Evolutionary conservation across 2,113 vertebrate species (phyloP).

Genomic region (Tachycineta bicolor): DNA sequence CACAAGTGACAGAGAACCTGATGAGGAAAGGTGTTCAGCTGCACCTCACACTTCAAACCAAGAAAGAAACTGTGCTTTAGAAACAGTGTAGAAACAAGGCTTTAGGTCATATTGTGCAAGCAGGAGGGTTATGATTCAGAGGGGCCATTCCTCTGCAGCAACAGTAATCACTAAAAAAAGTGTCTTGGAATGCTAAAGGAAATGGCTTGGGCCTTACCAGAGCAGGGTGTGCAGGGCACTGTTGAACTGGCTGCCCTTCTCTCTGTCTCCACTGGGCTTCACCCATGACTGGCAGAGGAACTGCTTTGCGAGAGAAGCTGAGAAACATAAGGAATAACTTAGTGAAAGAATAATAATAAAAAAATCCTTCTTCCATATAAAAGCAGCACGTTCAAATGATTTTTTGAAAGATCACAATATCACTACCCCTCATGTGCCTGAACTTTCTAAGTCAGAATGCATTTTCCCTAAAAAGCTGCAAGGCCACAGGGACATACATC

Average conservation of each 20-base stretch:
- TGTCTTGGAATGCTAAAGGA: neutral
- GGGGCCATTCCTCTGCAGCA: neutral
- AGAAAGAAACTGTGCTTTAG: neutral
- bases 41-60: neutral
- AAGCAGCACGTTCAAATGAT: neutral
- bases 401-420: neutral
- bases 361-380: neutral
- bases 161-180: neutral
- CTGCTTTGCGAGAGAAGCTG: constrained; percentile 83
- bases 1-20: neutral
- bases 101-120: neutral
- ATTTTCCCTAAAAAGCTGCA: neutral
- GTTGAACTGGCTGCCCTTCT: constrained; percentile 83
- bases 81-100: neutral
- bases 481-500: neutral
- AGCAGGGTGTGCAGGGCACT: constrained; percentile 85
- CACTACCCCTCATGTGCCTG: neutral
- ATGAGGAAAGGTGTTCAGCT: neutral
- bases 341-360: neutral
- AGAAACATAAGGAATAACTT: neutral
- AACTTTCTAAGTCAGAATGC: neutral
- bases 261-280: constrained; percentile 79
- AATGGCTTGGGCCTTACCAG: constrained; percentile 71
- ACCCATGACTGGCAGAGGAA: constrained; percentile 89
- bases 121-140: neutral